Base-by-base conservation (phyloP, 2,113 vertebrate genomes). In the Callopanchax toddi region DNA sequence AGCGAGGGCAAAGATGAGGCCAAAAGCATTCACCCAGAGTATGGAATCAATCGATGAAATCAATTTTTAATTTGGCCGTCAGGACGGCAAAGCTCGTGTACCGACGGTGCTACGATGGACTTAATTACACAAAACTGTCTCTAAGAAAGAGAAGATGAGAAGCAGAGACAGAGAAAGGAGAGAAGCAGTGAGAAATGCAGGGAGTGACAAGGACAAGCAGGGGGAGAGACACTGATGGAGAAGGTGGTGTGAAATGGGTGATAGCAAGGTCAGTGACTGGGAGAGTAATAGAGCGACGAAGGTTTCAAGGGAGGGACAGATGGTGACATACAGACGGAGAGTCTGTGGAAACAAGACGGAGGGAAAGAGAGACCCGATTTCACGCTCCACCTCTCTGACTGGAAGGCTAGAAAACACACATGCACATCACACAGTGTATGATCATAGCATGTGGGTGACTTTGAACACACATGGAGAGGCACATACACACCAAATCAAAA, bases 11-110 rank as follows among this genome's bases (percentile, higher is more conserved):
- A 60, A 42, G 43, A 62, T 58, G 63, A 67, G 74, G 58, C 67
- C 2, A 43, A 34, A 48, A 3, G 81, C 60, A 71, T 84, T 87
- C 82, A 82, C 75, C 80, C 76, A 78, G 62, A 36, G 61, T 68
- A 53, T 59, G 55, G 79, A 88, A 79, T 83, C 82, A 83, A 83
- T 90, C 60, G 73, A 91, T 90, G 84, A 91, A 89, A 92, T 92
- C 89, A 89, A 92, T 92, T 91, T 91, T 89, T 91, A 92, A 91
- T 92, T 91, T 92, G 86, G 76, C 86, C 71, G 68, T 85, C 76
- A 84, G 74, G 74, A 79, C 82, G 85, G 81, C 79, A 84, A 86
- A 78, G 83, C 81, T 82, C 70, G 79, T 46, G 61, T 70, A 75
- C 74, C 74, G 74, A 83, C 78, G 46, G 45, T 45, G 63, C 74